These are phyloP conservation scores for Holotrichia oblita DNA, from an alignment of 1,140 invertebrate genomes.

Conservation along the genomic window DNA sequence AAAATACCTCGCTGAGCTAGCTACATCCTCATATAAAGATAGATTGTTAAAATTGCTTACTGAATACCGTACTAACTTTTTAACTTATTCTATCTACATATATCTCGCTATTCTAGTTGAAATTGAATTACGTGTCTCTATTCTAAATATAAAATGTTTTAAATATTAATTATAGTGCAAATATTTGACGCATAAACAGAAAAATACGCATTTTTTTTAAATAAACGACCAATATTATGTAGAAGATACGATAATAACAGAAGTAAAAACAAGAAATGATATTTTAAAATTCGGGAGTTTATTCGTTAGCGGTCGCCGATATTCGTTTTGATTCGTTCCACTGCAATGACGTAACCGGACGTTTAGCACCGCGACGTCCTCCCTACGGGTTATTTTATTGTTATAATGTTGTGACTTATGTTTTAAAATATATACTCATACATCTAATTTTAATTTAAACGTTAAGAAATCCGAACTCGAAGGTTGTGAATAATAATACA, in stretches of 20 bases:
- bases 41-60: too few species aligned
- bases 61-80: too few species aligned
- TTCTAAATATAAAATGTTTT: too few species aligned
- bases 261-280: slow-evolving; percentile 17
- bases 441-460: slow-evolving; percentile 42
- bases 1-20: too few species aligned
- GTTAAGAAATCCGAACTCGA: slow-evolving; percentile 31
- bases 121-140: too few species aligned
- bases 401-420: slow-evolving; percentile 46
- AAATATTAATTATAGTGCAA: not conserved
- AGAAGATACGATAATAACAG: slow-evolving; percentile 4
- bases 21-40: too few species aligned
- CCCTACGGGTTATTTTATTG: slow-evolving; percentile 47
- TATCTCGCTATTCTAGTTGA: too few species aligned
- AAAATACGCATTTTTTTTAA: not conserved
- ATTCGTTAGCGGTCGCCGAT: slow-evolving; percentile 41
- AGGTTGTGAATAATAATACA: slow-evolving; percentile 34
- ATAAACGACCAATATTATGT: slow-evolving; percentile 1
- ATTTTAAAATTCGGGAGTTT: slow-evolving; percentile 40
- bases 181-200: not conserved
- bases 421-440: slow-evolving; percentile 37
- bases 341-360: slow-evolving; percentile 49
- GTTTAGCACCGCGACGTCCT: slow-evolving; percentile 45
- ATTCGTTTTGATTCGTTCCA: slow-evolving; percentile 43
- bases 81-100: too few species aligned